Base-by-base conservation (phyloP, 2,797 vertebrate genomes). In the Neosilurus hyrtlii region DNA sequence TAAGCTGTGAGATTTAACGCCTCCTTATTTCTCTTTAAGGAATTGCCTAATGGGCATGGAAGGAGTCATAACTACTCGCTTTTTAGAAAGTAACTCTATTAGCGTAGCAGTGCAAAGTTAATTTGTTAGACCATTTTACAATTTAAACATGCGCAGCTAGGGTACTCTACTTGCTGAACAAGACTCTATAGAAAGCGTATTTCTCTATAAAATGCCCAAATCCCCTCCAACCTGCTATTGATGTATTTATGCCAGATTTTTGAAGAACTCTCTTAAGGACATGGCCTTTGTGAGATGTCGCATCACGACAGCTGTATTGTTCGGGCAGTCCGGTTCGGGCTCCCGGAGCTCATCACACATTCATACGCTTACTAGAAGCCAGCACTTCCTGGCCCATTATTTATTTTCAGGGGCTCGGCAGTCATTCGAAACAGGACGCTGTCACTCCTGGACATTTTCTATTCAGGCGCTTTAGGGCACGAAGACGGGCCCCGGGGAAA, bases 391-490 rank as follows among this genome's bases (percentile, higher is more conserved):
- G 79, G 78, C 77, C 76, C 16, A 73, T 76, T 15, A 79, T 51
- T 86, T 90, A 88, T 88, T 89, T 92, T 87, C 86, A 86, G 88
- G 84, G 86, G 68, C 80, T 89, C 80, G 62, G 79, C 66, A 79
- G 86, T 79, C 84, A 81, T 89, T 87, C 88, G 90, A 86, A 86
- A 83, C 82, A 89, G 90, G 82, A 90, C 88, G 87, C 86, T 89
- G 88, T 90, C 91, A 89, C 87, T 91, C 84, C 85, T 89, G 91
- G 90, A 81, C 12, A 9, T 73, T 72, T 81, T 20, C 89, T 93
- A 90, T 92, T 91, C 89, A 91, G 90, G 82, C 68, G 84, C 79
- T 79, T 83, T 86, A 89, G 90, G 79, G 93, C 92, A 93, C 94
- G 92, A 84, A 80, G 84, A 79, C 22, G 20, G 86, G 83, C 93